Base-by-base conservation (phyloP, 23 tunicate genomes). In the Ciona savignyi region DNA sequence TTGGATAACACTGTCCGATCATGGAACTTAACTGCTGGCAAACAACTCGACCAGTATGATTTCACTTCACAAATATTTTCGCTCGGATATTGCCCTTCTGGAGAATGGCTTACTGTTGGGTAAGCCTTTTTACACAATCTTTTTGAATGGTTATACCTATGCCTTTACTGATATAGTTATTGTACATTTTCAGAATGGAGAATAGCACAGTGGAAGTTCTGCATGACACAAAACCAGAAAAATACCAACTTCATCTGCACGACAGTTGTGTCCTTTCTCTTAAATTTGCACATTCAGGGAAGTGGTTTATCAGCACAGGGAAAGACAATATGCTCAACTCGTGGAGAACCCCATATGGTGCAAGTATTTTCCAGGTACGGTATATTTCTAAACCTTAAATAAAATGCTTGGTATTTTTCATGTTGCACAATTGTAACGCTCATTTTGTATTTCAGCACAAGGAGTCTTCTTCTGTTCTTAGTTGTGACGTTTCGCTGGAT, bases 71-170 rank as follows among this genome's bases (percentile, higher is more conserved):
- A 93, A 68, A 78, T 93, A 33, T 93, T 93, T 70, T 86, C 98
- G 31, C 82, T 93, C n/a, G 98, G 98, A 28, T 93, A 82, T 68
- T 81, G 94, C 60, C 93, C 93, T 2, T 64, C 87, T 3, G 98
- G 98, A 20, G 94, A 93, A 32, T 93, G 98, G 98, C 74, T 93
- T 25, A 77, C 98, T 48, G 98, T 93, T 0, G 98, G 98, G 98
- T 93, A 74, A 60, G 98, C 15, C 56, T 6, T 15, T 42, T 42
- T 6, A 42, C 56, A 42, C 15, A 42, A 42, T 9, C 56, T 42
- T 6, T 6, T 15, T 15, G 56, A 42, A 9, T 42, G 9, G 56
- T 42, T 42, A 42, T 42, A n/a, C n/a, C n/a, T n/a, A n/a, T n/a
- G n/a, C n/a, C n/a, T n/a, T n/a, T n/a, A n/a, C n/a, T n/a, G n/a